Conservation (phyloP, 2,888 invertebrate genomes). For the Lomographa bimaculata region DNA sequence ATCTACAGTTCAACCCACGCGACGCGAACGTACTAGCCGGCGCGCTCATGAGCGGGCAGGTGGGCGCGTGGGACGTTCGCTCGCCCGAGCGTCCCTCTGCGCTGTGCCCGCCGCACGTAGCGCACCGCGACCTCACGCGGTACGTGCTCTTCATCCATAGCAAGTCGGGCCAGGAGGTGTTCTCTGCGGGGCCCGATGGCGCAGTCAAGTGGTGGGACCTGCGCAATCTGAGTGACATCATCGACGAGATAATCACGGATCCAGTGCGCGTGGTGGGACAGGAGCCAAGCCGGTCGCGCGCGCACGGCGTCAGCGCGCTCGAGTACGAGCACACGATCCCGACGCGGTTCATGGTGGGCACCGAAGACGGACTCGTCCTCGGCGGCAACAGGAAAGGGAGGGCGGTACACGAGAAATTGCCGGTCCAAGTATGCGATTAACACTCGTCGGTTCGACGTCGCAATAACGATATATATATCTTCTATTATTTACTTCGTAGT, state of each 20-base stretch:
- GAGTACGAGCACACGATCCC: slow-evolving; percentile 90
- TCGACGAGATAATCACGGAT: slow-evolving; percentile 87
- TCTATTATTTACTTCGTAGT: too few relatives aligned
- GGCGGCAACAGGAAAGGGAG: slow-evolving; percentile 89
- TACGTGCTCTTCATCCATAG: slow-evolving; percentile 94
- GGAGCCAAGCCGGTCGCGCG: slow-evolving; percentile 74
- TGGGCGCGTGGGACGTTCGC: slow-evolving; percentile 90
- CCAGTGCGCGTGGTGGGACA: slow-evolving; percentile 82
- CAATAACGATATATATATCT: too few relatives aligned
- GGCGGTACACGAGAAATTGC: slow-evolving; percentile 85
- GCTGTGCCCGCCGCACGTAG: slow-evolving; percentile 88
- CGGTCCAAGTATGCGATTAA: slow-evolving; percentile 81
- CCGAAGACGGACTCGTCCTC: slow-evolving; percentile 86
- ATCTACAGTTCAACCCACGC: slow-evolving; percentile 93
- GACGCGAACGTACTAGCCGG: slow-evolving; percentile 87
- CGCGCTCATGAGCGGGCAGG: slow-evolving; percentile 87
- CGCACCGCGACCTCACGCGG: slow-evolving; percentile 94
- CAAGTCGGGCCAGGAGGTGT: slow-evolving; percentile 96
- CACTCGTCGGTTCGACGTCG: too few relatives aligned
- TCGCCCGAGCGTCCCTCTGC: slow-evolving; percentile 88
- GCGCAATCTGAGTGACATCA: slow-evolving; percentile 84
- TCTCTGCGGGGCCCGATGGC: slow-evolving; percentile 95
- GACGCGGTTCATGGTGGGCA: slow-evolving; percentile 88
- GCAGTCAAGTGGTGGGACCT: slow-evolving; percentile 92
- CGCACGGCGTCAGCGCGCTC: slow-evolving; percentile 84